These are phyloP conservation scores for Eupithecia insigniata DNA, from an alignment of 2,888 invertebrate species.

Conservation along the genomic window DNA sequence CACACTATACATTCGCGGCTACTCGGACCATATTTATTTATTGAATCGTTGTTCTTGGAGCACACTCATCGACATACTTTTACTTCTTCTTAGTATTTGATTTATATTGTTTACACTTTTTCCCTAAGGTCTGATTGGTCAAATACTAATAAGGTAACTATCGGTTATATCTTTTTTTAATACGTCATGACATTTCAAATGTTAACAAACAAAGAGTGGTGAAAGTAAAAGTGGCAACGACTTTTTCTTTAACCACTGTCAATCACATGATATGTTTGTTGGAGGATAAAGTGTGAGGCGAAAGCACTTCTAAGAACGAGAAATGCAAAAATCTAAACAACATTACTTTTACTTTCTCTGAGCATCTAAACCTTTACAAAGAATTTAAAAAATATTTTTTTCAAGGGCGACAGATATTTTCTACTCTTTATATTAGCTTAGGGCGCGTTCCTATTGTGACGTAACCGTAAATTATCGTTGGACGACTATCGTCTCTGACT, in stretches of 20 bases:
- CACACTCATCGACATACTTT: slow-evolving; percentile 47
- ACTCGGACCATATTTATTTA: slow-evolving; percentile 44
- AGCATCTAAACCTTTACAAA: neutral
- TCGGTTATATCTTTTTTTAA: neutral
- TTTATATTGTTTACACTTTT: slow-evolving; percentile 42
- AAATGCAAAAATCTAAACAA: neutral
- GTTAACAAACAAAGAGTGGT: slow-evolving; percentile 2
- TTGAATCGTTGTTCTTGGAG: slow-evolving; percentile 43
- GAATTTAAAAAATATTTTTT: neutral
- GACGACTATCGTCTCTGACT: too few species aligned
- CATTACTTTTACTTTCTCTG: neutral
- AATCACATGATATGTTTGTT: slow-evolving; percentile 24
- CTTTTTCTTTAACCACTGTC: slow-evolving; percentile 28
- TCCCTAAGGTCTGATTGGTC: slow-evolving; percentile 24
- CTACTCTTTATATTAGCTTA: neutral
- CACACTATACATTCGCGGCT: slow-evolving; percentile 45
- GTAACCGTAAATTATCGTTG: too few species aligned
- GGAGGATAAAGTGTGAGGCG: slow-evolving; percentile 25
- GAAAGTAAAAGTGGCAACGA: slow-evolving; percentile 39
- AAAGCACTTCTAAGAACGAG: slow-evolving; percentile 43
- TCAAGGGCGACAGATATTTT: neutral
- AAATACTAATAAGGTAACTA: slow-evolving; percentile 22
- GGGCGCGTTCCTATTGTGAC: too few species aligned
- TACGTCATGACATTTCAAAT: neutral
- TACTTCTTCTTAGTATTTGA: slow-evolving; percentile 42